Evolutionary conservation across 2,797 vertebrate species (phyloP).

Genomic region (Salmo trutta): DNA sequence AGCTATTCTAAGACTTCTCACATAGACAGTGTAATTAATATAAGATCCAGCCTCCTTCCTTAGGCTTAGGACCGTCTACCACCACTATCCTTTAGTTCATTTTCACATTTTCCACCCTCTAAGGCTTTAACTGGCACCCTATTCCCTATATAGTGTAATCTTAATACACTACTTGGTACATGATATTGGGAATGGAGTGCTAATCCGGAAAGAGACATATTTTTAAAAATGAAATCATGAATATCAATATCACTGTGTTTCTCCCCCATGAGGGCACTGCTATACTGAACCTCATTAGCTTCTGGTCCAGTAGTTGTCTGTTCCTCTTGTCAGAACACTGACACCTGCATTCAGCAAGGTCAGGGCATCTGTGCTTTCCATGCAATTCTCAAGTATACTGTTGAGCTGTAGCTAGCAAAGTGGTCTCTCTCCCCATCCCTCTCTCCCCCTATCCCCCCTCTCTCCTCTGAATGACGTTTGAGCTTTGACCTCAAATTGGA

Average conservation of each 20-base stretch:
- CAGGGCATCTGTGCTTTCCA: not conserved
- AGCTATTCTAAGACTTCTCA: not conserved
- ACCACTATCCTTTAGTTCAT: not conserved
- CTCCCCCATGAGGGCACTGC: slow-evolving; percentile 31
- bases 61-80: not conserved
- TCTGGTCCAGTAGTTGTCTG: slow-evolving; percentile 51
- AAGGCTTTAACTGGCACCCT: not conserved
- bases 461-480: slow-evolving; percentile 1
- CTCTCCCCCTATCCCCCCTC: not conserved
- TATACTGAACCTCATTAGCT: slow-evolving; percentile 64
- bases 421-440: not conserved
- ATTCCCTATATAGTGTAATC: not conserved
- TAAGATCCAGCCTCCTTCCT: not conserved
- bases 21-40: not conserved
- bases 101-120: not conserved
- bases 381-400: not conserved
- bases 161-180: not conserved
- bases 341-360: slow-evolving; percentile 23
- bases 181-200: not conserved
- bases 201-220: not conserved
- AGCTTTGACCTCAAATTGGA: slow-evolving; percentile 3
- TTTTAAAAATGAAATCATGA: not conserved
- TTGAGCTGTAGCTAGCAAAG: not conserved
- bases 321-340: slow-evolving; percentile 60
- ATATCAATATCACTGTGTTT: not conserved